phyloP scores from a whole-genome alignment of 1,140 invertebrate species.

The Drosophila teissieri region DNA sequence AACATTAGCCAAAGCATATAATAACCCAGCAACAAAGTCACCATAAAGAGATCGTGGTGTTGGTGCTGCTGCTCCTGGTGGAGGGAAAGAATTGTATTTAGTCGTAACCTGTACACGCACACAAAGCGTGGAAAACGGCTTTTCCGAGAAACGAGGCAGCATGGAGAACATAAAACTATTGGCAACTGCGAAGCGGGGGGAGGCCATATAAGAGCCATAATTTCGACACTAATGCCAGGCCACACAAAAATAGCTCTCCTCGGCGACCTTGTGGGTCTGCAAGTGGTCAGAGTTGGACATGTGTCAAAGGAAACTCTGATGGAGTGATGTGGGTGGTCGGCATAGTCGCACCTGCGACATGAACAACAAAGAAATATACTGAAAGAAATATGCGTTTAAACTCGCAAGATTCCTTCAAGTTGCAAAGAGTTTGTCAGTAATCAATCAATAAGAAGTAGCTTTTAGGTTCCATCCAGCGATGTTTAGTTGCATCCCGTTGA shows the following conservation, averaged over 20 bases:
- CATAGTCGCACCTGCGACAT: constrained; percentile 51
- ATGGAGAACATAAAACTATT: constrained; percentile 64
- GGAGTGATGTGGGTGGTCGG: constrained; percentile 8
- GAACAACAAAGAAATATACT: background rate
- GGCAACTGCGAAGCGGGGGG: constrained; percentile 15
- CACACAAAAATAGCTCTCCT: constrained; percentile 35
- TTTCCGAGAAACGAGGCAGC: background rate
- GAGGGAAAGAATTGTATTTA: constrained; percentile 49
- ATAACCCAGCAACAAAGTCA: constrained; percentile 46
- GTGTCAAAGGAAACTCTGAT: constrained; percentile 61
- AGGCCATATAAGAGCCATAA: constrained; percentile 62
- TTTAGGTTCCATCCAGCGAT: background rate
- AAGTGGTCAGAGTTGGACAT: constrained; percentile 65
- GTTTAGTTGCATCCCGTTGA: background rate
- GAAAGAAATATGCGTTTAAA: background rate
- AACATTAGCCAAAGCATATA: constrained; percentile 51
- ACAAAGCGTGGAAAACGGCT: constrained; percentile 12
- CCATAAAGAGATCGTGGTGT: background rate
- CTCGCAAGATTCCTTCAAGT: background rate
- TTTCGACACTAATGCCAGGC: constrained; percentile 71
- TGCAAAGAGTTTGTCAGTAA: background rate
- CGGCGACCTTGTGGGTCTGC: constrained; percentile 63
- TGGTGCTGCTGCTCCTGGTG: background rate
- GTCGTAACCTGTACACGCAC: constrained; percentile 66
- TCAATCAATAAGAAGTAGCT: background rate